A percentile compares a stretch with the other conserved stretches of the same genome.
Conservation (phyloP, 2,113 vertebrate species). For the Atlantisia rogersi region DNA sequence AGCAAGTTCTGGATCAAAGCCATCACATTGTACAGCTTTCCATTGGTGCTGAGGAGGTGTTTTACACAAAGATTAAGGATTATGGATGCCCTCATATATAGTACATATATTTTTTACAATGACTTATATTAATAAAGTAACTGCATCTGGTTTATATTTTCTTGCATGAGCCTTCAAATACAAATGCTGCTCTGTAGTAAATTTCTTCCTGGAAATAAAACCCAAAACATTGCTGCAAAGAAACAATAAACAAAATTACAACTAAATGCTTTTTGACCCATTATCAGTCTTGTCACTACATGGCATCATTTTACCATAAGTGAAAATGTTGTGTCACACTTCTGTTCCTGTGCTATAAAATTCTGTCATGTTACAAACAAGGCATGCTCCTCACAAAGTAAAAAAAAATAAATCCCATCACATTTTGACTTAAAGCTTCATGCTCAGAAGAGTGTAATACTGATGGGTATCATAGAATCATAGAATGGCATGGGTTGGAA, state of each 20-base stretch:
- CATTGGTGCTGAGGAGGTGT: neutral
- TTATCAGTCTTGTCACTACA: neutral
- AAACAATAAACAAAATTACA: neutral
- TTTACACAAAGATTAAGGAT: neutral
- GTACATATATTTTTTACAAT: neutral
- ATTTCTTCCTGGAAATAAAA: neutral
- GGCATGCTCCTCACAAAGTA: neutral
- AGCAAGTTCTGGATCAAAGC: neutral
- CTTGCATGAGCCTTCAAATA: neutral
- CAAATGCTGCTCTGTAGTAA: neutral
- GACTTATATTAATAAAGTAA: neutral
- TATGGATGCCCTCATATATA: neutral
- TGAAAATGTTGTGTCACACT: neutral
- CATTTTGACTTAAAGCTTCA: neutral
- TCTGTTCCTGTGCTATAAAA: neutral
- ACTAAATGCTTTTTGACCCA: neutral
- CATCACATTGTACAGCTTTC: neutral
- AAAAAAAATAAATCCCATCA: neutral
- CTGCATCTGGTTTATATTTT: constrained; percentile 24
- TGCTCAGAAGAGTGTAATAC: neutral
- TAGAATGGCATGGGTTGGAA: no score
- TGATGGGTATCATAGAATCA: neutral
- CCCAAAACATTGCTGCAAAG: neutral
- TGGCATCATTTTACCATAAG: neutral
- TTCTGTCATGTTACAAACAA: neutral